These are phyloP conservation scores for Drosophila sp. DNA, from an alignment of 1,140 invertebrate genomes.

Conservation along the genomic window DNA sequence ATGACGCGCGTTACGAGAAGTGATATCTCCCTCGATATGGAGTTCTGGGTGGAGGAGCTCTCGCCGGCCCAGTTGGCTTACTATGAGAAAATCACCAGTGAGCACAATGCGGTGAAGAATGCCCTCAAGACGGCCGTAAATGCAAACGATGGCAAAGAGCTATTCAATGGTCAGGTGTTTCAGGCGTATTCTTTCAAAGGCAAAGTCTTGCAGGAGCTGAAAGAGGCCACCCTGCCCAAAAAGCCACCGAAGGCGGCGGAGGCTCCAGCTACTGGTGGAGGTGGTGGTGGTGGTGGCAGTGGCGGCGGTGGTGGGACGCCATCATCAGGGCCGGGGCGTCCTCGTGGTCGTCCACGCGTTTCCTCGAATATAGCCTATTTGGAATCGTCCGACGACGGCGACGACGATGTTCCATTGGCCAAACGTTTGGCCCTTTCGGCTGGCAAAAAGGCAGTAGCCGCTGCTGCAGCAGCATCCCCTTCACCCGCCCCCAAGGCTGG, in stretches of 20 bases:
- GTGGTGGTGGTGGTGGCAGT: constrained; percentile 5
- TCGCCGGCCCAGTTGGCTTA: constrained; percentile 85
- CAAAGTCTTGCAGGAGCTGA: constrained; percentile 76
- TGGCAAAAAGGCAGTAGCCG: constrained; percentile 65
- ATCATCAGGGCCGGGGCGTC: constrained; percentile 41
- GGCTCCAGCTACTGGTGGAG: constrained; percentile 6
- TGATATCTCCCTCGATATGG: constrained; percentile 85
- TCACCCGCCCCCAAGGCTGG: constrained; percentile 26
- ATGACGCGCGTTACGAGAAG: constrained; percentile 78
- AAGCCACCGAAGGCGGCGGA: constrained; percentile 83
- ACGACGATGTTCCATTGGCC: constrained; percentile 79
- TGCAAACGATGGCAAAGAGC: constrained; percentile 85
- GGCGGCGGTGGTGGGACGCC: background rate
- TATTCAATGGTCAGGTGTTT: constrained; percentile 86
- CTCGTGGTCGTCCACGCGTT: constrained; percentile 55
- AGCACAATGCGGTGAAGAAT: constrained; percentile 86
- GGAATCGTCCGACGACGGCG: constrained; percentile 81
- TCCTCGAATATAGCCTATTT: constrained; percentile 71
- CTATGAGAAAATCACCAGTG: constrained; percentile 85
- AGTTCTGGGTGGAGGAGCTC: constrained; percentile 88
- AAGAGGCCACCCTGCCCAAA: constrained; percentile 84
- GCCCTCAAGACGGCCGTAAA: constrained; percentile 85
- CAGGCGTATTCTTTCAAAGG: constrained; percentile 84
- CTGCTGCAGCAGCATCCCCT: constrained; percentile 11
- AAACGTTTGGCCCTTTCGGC: constrained; percentile 71